Evolutionary conservation across 2,797 vertebrate species (phyloP).

Genomic region (Fundulus diaphanus): DNA sequence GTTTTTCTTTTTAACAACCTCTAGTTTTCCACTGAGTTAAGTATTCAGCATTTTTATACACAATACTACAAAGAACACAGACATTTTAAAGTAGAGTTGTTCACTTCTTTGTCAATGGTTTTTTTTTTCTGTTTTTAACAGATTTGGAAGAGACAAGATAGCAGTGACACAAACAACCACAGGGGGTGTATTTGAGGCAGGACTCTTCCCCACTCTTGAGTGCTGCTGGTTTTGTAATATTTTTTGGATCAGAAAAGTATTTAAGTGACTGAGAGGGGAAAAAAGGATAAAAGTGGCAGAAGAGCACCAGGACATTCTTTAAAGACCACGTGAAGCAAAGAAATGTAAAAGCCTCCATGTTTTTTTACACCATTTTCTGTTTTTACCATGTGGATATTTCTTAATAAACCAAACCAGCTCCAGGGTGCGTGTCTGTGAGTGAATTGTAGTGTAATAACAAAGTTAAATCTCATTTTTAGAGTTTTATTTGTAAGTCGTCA

Average conservation of each 20-base stretch:
- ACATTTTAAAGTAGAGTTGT: neutral
- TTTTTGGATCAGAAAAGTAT: conserved; percentile 24
- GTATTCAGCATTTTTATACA: too few species aligned
- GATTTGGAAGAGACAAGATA: conserved; percentile 95
- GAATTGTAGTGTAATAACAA: conserved; percentile 15
- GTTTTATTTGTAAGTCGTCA: conserved; percentile 1
- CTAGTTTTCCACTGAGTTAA: neutral
- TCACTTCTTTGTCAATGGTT: neutral
- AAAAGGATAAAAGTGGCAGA: conserved; percentile 5
- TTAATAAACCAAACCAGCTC: conserved; percentile 71
- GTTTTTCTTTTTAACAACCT: too few species aligned
- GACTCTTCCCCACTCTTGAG: neutral
- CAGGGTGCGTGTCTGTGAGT: conserved; percentile 13
- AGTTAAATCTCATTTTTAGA: neutral
- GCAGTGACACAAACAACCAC: conserved; percentile 82
- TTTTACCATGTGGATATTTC: conserved; percentile 57
- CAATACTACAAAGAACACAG: too few species aligned
- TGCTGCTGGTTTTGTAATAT: neutral
- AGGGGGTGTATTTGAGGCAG: conserved; percentile 79
- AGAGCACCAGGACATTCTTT: conserved; percentile 13
- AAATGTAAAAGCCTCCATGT: conserved; percentile 32
- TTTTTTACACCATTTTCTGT: conserved; percentile 36
- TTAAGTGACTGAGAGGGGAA: conserved; percentile 19
- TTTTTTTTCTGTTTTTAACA: conserved; percentile 44
- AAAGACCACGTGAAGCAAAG: conserved; percentile 16